These are phyloP conservation scores for Dicrostonyx torquatus DNA, from an alignment of 2,797 vertebrate genomes.

Conservation along the genomic window DNA sequence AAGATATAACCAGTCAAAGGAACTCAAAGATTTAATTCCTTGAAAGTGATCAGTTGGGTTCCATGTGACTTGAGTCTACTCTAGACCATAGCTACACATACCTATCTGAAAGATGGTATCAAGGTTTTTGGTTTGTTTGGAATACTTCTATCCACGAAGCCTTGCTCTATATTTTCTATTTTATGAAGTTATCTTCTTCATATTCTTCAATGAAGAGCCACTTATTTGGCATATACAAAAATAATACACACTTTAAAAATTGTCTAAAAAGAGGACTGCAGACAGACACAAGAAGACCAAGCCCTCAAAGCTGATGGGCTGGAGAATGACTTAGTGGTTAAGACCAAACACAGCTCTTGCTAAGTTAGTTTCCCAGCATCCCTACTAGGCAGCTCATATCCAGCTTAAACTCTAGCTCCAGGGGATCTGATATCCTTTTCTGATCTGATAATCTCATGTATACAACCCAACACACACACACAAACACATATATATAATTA, in stretches of 20 bases:
- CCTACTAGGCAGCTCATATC: neutral
- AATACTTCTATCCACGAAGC: neutral
- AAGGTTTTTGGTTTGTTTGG: neutral
- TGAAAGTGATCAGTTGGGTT: neutral
- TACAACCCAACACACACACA: too few relatives aligned
- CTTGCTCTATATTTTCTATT: conserved; percentile 34
- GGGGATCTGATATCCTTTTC: neutral
- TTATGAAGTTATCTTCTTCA: conserved; percentile 34
- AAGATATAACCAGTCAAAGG: conserved; percentile 12
- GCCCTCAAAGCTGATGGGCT: neutral
- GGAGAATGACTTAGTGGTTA: neutral
- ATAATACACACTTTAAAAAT: neutral
- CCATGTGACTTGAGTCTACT: neutral
- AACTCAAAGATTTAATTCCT: neutral
- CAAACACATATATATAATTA: neutral
- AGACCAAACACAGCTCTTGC: neutral
- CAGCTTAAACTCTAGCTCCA: neutral
- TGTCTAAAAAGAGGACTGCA: too few relatives aligned
- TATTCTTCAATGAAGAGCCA: neutral
- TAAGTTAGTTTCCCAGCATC: too few relatives aligned
- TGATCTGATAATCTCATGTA: too few relatives aligned
- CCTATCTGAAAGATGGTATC: neutral
- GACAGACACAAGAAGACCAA: neutral
- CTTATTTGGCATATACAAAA: neutral
- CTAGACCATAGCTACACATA: neutral